Evolutionary conservation across 2,888 invertebrate genomes (phyloP), one percentile per base, ranked within the genome.

Genomic region (Embidobia sp.): DNA sequence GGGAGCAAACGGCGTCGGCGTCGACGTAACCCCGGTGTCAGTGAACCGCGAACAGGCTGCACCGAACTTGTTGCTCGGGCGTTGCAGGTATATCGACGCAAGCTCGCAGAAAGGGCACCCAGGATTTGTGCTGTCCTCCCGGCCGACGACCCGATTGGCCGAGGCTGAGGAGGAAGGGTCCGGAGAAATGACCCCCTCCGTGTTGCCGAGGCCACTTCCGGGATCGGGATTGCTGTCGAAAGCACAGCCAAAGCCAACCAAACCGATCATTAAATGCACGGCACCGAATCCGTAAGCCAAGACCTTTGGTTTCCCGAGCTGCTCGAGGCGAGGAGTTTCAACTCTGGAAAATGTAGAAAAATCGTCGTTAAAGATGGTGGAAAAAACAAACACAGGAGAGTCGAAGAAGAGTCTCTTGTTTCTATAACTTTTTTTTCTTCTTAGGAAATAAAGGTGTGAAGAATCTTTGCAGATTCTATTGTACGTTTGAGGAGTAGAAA

Each of bases 21-120:
- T 79, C 82, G 80, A 80, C 81, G 83, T 81, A 81, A 79, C 79
- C 79, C 78, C 78, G 80, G 85, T 87, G 88, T 88, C 88, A 88
- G 86, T 88, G 87, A 88, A 88, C 88, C 84, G 77, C 73, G 77
- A 63, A 69, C 66, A 49, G 69, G 53, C 61, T 80, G 55, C 76
- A 69, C 78, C 81, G 80, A 83, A 85, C 85, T 85, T 85, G 85
- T 85, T 85, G 85, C 85, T 74, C 67, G 57, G 67, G 63, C 72
- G 64, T 57, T 77, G 76, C 77, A 69, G 76, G 77, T 67, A 72
- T 76, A 77, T 74, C 76, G 72, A 78, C 81, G 75, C 77, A 72
- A 76, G 66, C 78, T 73, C 72, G 69, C 55, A 40, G 64, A 67
- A 63, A 64, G 49, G 46, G 35, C 69, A 79, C 66, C 29, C 48